Base-by-base conservation (phyloP, 1,140 invertebrate genomes). In the Macrocentrus cingulum region DNA sequence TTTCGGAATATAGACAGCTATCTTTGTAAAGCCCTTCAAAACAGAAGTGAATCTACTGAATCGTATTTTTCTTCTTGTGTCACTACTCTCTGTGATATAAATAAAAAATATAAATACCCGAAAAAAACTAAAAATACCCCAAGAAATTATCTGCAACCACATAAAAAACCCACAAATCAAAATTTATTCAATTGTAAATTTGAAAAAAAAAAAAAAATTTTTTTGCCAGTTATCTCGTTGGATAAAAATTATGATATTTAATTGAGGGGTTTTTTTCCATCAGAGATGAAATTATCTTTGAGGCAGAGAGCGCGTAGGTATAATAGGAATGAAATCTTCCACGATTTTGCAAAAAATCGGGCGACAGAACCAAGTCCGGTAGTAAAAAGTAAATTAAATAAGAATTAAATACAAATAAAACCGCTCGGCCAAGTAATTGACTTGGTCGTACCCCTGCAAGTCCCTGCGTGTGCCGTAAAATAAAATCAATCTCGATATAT, bases 321-420 rank as follows among this genome's bases (percentile, higher is more conserved):
- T 34, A 6, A 6, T 34, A 7, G 29, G 29, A 34, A 34, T 7
- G n/a, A n/a, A n/a, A n/a, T n/a, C n/a, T n/a, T n/a, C n/a, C n/a
- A n/a, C n/a, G n/a, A n/a, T n/a, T n/a, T n/a, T n/a, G n/a, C n/a
- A n/a, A 15, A 51, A 29, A 8, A 34, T 51, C n/a, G 19, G 32
- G 3, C 6, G 29, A 18, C 11, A 36, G 59, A 25, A 42, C 57
- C 60, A 65, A 61, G 44, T 41, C 16, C 41, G 57, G 29, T 68
- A 69, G 69, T 77, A 79, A 77, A 77, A 77, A 76, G 75, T 77
- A 79, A 79, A 77, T 79, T 75, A 79, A 79, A 77, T 75, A 72
- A 79, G 76, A 79, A 77, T 79, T 77, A 79, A 77, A 77, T 75
- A 77, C 67, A 77, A 79, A 79, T 79, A 79, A 79, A 77, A 77